These are phyloP conservation scores for Scaptomyza pallida DNA, from an alignment of 1,140 invertebrate species.

Conservation along the genomic window DNA sequence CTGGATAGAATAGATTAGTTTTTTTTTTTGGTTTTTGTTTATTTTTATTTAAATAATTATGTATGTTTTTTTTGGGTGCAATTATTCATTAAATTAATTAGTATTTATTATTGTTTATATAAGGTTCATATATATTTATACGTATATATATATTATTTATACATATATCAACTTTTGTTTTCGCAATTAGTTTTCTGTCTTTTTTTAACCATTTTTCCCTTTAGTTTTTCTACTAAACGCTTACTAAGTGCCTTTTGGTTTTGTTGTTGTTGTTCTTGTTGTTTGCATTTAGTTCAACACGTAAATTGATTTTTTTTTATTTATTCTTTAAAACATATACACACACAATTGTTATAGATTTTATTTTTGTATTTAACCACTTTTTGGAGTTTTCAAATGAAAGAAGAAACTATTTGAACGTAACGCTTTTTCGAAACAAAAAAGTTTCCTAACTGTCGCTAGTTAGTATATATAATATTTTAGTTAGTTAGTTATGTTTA, in stretches of 20 bases:
- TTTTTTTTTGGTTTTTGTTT: conserved; percentile 57
- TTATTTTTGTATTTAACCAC: conserved; percentile 19
- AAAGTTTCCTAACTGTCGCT: conserved; percentile 10
- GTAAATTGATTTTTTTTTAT: conserved; percentile 14
- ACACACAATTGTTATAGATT: conserved; percentile 49
- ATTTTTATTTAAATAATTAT: conserved; percentile 84
- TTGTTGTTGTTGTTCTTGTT: too few relatives aligned
- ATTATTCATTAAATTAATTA: conserved; percentile 84
- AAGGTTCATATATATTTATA: conserved; percentile 74
- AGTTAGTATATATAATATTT: conserved; percentile 44
- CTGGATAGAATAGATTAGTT: background rate
- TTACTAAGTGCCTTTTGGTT: conserved; percentile 35
- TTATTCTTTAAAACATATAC: conserved; percentile 50
- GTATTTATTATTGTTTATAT: conserved; percentile 83
- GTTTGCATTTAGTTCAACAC: conserved; percentile 40
- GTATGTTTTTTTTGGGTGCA: conserved; percentile 83
- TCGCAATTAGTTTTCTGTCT: conserved; percentile 21
- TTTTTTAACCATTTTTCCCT: conserved; percentile 27
- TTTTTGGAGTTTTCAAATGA: conserved; percentile 37
- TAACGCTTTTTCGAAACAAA: conserved; percentile 44
- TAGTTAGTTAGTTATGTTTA: conserved; percentile 57
- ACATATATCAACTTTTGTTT: conserved; percentile 37
- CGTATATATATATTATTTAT: conserved; percentile 39
- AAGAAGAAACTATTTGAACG: conserved; percentile 43
- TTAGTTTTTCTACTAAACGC: conserved; percentile 9